A percentile compares a stretch with the other conserved stretches of the same genome.
phyloP scores from a whole-genome alignment of 2,888 invertebrate species.

The Spisula solida region DNA sequence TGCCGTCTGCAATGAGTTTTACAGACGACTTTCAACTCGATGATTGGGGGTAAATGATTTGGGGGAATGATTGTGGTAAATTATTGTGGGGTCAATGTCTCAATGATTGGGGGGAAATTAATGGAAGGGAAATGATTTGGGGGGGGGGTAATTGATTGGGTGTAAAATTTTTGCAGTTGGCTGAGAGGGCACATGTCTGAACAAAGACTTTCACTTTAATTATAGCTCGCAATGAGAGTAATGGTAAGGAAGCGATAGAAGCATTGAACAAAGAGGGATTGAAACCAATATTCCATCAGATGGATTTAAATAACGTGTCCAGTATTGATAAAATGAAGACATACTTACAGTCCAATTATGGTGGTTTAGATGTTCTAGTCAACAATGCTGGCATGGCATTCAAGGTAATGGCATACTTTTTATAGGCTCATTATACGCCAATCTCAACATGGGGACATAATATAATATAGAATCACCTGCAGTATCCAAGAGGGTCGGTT shows the following conservation, averaged over 20 bases:
- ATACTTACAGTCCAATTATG: conserved; percentile 78
- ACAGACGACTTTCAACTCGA: no score
- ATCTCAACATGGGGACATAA: not conserved
- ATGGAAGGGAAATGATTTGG: no score
- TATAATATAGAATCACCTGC: no score
- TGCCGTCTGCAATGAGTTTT: no score
- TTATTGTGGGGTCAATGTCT: no score
- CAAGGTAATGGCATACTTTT: conserved; percentile 67
- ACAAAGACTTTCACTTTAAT: not conserved
- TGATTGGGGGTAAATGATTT: no score
- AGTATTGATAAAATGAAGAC: conserved; percentile 74
- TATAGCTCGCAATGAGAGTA: conserved; percentile 78
- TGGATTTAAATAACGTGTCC: conserved; percentile 90
- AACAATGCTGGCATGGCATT: conserved; percentile 86
- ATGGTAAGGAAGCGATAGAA: conserved; percentile 77
- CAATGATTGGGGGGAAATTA: no score
- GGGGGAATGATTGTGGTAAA: no score
- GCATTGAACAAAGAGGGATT: conserved; percentile 85
- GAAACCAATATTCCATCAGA: conserved; percentile 90
- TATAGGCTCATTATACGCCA: not conserved
- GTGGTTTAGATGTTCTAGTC: conserved; percentile 84
- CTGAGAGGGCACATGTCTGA: no score
- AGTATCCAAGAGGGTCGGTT: no score
- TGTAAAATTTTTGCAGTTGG: no score
- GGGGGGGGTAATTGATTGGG: no score